Evolutionary conservation across 2,797 vertebrate genomes (phyloP).

Genomic region (Lithobates pipiens): DNA sequence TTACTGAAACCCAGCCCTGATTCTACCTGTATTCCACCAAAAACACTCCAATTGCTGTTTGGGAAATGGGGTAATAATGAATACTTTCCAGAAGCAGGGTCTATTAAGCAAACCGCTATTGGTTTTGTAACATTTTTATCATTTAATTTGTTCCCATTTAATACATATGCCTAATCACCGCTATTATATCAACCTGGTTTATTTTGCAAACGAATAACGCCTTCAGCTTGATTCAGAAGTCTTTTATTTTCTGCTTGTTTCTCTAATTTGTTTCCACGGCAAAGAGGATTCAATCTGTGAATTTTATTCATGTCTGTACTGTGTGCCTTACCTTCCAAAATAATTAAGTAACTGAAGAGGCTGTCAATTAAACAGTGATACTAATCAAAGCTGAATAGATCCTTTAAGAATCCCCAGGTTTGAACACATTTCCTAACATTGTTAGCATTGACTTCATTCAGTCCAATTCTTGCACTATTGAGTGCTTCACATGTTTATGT

Average conservation of each 20-base stretch:
- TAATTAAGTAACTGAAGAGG: slow-evolving; percentile 85
- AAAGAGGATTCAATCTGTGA: slow-evolving; percentile 75
- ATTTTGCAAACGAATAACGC: not conserved
- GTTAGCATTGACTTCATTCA: slow-evolving; percentile 76
- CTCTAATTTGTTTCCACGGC: slow-evolving; percentile 70
- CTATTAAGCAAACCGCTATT: not conserved
- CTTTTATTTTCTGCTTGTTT: slow-evolving; percentile 25
- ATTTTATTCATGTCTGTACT: slow-evolving; percentile 74
- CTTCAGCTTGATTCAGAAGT: not conserved
- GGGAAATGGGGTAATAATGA: no score
- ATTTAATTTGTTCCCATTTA: not conserved
- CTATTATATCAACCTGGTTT: not conserved
- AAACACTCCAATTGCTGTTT: no score
- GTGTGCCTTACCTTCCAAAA: slow-evolving; percentile 72
- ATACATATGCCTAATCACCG: not conserved
- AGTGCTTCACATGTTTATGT: slow-evolving; percentile 79
- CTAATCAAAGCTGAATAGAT: slow-evolving; percentile 83
- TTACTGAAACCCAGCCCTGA: no score
- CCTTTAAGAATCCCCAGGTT: slow-evolving; percentile 74
- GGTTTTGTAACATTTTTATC: not conserved
- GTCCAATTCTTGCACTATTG: slow-evolving; percentile 77
- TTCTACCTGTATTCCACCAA: no score
- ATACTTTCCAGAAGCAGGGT: not conserved
- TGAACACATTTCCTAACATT: slow-evolving; percentile 76
- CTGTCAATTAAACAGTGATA: slow-evolving; percentile 85